phyloP scores from a whole-genome alignment of 2,113 vertebrate species.

The Narcine bancroftii region DNA sequence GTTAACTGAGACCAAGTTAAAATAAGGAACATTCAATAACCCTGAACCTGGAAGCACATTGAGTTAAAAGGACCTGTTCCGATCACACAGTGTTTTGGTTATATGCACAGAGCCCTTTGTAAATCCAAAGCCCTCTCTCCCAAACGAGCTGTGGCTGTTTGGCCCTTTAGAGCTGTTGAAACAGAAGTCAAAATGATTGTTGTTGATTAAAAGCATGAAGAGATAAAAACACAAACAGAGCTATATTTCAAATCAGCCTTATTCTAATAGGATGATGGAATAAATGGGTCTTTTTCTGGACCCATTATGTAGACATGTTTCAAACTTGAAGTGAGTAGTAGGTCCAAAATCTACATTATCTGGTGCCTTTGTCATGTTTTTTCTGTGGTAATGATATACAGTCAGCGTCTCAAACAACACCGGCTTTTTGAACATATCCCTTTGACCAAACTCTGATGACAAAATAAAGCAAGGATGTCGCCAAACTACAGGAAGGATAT shows the following conservation, averaged over 20 bases:
- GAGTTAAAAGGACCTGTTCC: neutral
- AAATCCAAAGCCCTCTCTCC: neutral
- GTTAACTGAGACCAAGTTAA: neutral
- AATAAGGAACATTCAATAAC: neutral
- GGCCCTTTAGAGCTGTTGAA: neutral
- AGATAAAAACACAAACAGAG: neutral
- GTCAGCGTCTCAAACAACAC: neutral
- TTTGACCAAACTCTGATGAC: neutral
- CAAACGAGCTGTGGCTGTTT: neutral
- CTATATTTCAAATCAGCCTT: neutral
- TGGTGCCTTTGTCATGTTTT: neutral
- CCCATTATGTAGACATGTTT: neutral
- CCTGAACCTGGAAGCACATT: neutral
- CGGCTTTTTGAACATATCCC: neutral
- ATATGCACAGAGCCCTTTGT: neutral
- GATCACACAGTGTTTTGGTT: neutral
- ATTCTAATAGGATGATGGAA: neutral
- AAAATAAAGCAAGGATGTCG: neutral
- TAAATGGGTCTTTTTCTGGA: neutral
- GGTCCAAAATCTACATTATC: neutral
- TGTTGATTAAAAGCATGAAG: neutral
- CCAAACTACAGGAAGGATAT: too few relatives aligned
- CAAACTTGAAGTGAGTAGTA: neutral
- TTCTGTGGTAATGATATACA: neutral
- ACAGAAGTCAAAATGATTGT: neutral